phyloP scores from a whole-genome alignment of 2,888 invertebrate genomes.

The Muschampia plurimacula region DNA sequence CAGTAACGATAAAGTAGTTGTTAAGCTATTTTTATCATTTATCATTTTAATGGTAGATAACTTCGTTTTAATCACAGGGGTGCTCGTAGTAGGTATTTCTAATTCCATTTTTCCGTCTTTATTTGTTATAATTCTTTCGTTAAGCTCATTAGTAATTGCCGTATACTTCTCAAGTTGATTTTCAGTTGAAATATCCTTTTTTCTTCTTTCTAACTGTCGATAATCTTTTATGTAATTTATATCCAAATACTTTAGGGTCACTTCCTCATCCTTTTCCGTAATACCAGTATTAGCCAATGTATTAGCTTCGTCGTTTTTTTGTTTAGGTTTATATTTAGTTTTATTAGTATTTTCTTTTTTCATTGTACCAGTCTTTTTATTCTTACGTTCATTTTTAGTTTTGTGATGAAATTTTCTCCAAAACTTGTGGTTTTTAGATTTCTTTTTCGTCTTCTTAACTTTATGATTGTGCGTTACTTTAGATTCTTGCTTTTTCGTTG shows the following conservation, averaged over 20 bases:
- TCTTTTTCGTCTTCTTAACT: slow-evolving; percentile 15
- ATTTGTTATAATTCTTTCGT: not conserved
- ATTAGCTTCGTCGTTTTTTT: not conserved
- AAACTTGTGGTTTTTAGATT: slow-evolving; percentile 13
- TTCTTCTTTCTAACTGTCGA: slow-evolving; percentile 14
- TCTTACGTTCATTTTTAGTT: slow-evolving; percentile 11
- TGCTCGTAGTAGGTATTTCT: not conserved
- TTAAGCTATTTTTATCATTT: slow-evolving; percentile 19
- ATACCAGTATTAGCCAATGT: not conserved
- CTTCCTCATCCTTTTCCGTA: not conserved
- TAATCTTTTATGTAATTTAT: not conserved
- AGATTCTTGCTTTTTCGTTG: not conserved
- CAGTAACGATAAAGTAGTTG: slow-evolving; percentile 23
- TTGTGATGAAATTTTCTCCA: slow-evolving; percentile 22
- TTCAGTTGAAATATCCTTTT: slow-evolving; percentile 15
- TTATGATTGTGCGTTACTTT: not conserved
- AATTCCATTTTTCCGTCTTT: slow-evolving; percentile 1
- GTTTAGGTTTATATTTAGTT: not conserved
- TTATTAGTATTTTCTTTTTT: not conserved
- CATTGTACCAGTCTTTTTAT: not conserved
- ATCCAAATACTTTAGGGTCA: not conserved
- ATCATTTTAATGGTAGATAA: slow-evolving; percentile 16
- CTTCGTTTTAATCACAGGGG: not conserved
- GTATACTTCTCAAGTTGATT: slow-evolving; percentile 33
- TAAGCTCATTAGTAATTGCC: not conserved